Evolutionary conservation across 2,888 invertebrate genomes (phyloP).

Genomic region (Drosophila greeni): DNA sequence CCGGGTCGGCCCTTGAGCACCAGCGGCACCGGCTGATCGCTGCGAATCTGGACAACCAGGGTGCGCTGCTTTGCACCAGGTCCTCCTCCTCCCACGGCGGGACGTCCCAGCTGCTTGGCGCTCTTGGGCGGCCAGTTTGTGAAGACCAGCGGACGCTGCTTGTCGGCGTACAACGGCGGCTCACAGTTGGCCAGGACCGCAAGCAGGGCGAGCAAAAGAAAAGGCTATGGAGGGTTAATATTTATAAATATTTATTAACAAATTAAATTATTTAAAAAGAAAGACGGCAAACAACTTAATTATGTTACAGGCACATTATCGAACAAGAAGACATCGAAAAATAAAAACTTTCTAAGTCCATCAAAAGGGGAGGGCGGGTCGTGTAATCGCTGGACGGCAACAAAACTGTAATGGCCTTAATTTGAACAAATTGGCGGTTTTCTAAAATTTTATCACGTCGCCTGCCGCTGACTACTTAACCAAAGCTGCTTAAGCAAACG

Average conservation of each 20-base stretch:
- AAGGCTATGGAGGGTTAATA: slow-evolving; percentile 30
- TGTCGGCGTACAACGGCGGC: slow-evolving; percentile 43
- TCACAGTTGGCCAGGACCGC: slow-evolving; percentile 64
- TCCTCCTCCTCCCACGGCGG: slow-evolving; percentile 21
- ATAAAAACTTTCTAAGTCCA: slow-evolving; percentile 59
- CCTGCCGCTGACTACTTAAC: slow-evolving; percentile 45
- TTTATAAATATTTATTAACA: background rate
- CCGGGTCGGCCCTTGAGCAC: slow-evolving; percentile 73
- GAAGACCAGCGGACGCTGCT: slow-evolving; percentile 66
- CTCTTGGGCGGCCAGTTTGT: slow-evolving; percentile 72
- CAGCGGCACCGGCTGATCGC: slow-evolving; percentile 76
- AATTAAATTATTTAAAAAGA: background rate
- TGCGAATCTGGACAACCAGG: slow-evolving; percentile 77
- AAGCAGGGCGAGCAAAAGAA: slow-evolving; percentile 52
- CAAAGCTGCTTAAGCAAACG: slow-evolving; percentile 48
- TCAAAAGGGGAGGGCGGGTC: slow-evolving; percentile 20
- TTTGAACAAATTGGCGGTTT: slow-evolving; percentile 68
- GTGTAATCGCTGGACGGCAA: slow-evolving; percentile 48
- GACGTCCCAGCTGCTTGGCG: slow-evolving; percentile 63
- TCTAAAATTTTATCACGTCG: slow-evolving; percentile 74
- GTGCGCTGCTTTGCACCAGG: slow-evolving; percentile 69
- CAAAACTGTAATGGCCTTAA: slow-evolving; percentile 62
- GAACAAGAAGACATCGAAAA: slow-evolving; percentile 28
- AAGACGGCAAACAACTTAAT: slow-evolving; percentile 32
- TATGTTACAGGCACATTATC: slow-evolving; percentile 36